phyloP scores from a whole-genome alignment of 2,888 invertebrate species.

The Polydrusus cervinus region DNA sequence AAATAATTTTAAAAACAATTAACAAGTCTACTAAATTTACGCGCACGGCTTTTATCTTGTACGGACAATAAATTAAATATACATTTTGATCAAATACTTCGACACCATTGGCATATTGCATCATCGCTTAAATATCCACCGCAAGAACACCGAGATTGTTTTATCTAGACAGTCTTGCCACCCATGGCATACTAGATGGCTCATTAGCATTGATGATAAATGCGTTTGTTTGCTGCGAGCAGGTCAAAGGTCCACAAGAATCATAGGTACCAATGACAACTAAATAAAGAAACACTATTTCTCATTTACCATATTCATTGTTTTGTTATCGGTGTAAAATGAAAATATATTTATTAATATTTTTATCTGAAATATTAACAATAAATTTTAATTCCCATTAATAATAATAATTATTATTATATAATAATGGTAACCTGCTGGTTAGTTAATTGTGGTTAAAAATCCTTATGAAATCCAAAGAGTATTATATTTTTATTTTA shows the following conservation, averaged over 20 bases:
- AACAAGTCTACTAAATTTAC: too few relatives aligned
- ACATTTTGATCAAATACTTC: neutral
- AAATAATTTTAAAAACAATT: too few relatives aligned
- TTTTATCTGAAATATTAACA: too few relatives aligned
- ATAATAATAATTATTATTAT: too few relatives aligned
- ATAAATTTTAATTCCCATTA: too few relatives aligned
- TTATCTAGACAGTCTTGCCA: conserved; percentile 38
- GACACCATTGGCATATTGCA: conserved; percentile 26
- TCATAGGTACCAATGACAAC: neutral
- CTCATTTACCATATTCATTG: neutral
- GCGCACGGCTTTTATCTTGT: neutral
- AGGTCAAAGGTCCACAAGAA: conserved; percentile 34
- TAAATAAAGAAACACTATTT: conserved; percentile 16
- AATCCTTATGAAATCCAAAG: too few relatives aligned
- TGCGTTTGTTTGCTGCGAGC: conserved; percentile 31
- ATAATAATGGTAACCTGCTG: too few relatives aligned
- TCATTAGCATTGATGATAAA: conserved; percentile 48
- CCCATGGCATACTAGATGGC: conserved; percentile 35
- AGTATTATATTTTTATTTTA: too few relatives aligned
- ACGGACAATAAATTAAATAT: neutral
- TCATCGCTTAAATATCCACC: conserved; percentile 21
- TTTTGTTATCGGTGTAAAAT: too few relatives aligned
- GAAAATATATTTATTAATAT: too few relatives aligned
- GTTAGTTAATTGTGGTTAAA: too few relatives aligned
- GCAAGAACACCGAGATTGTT: conserved; percentile 31